Base-by-base conservation (phyloP, 53 echinoderm and acorn worm species). In the Stichopus horrens region DNA sequence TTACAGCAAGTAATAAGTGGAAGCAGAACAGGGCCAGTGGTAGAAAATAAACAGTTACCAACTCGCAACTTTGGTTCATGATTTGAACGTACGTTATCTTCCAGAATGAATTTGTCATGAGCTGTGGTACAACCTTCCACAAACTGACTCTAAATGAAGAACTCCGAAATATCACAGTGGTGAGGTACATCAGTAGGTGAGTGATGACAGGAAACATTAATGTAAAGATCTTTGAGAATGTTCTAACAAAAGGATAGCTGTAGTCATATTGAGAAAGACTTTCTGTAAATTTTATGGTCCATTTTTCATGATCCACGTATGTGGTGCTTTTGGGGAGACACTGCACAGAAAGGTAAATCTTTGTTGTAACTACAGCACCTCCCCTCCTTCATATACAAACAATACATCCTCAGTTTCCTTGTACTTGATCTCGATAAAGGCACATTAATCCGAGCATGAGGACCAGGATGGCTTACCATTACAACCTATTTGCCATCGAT, bases 121-220 rank as follows among this genome's bases (percentile, higher is more conserved):
- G 97, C 89, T 95, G 93, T 88, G 97, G 95, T 8, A 91, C 88
- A 59, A 90, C 93, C 54, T 97, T 92, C 76, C 97, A 97, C 88
- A 95, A 93, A 85, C 92, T 97, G 9, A 88, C 91, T 14, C 90
- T 97, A 20, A 93, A 92, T 13, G 92, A 90, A 71, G 95, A 95
- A 23, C 90, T 87, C 58, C 88, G 86, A 52, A 93, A 89, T 55
- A 93, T 96, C 56, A 93, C 92, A 73, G 95, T 96, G 6, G 93
- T 96, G 74, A 79, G 90, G 23, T 96, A 96, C 57, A 91, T 66
- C 53, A 73, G 86, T 54, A 96, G 92, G 97, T 96, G 66, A 87
- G 88, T 75, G 73, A 77, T 75, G 73, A 77, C 13, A 23, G 13
- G 4, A 77, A 20, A 16, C 77, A 23, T 77, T 77, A 11, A 77